Conservation (phyloP, 1,140 invertebrate genomes). For the Reticulitermes speratus region DNA sequence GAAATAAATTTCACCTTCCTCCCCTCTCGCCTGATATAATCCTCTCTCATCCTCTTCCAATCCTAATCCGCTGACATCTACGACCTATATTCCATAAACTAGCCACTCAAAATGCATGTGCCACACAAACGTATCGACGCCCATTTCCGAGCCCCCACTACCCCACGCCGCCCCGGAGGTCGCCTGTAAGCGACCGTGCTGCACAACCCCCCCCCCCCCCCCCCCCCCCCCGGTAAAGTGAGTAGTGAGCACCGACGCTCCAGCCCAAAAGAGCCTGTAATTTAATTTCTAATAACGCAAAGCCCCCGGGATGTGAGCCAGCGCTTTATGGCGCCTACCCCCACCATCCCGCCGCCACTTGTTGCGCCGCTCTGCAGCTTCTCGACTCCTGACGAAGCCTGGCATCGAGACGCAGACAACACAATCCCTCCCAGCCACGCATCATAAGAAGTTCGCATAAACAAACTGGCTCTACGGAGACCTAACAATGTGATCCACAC, state of each 20-base stretch:
- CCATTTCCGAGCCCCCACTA: neutral
- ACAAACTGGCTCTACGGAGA: neutral
- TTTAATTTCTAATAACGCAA: constrained; percentile 23
- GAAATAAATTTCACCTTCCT: constrained; percentile 24
- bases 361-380: neutral
- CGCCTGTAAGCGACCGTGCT: neutral
- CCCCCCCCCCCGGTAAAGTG: neutral
- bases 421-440: neutral
- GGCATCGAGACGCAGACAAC: neutral
- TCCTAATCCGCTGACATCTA: constrained; percentile 24
- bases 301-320: neutral
- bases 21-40: neutral
- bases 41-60: neutral
- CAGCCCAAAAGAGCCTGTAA: constrained; percentile 20
- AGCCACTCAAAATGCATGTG: constrained; percentile 23
- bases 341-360: neutral
- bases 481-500: too few relatives aligned
- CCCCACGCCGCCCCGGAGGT: neutral
- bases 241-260: constrained; percentile 1
- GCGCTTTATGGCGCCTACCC: neutral
- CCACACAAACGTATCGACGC: neutral
- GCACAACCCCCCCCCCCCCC: neutral
- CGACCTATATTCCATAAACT: constrained; percentile 23
- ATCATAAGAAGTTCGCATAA: neutral
- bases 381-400: neutral